Percentiles rank a stretch among this genome's conserved stretches.
These are phyloP conservation scores for Ranitomeya variabilis DNA, from an alignment of 2,113 vertebrate genomes.

Conservation along the genomic window DNA sequence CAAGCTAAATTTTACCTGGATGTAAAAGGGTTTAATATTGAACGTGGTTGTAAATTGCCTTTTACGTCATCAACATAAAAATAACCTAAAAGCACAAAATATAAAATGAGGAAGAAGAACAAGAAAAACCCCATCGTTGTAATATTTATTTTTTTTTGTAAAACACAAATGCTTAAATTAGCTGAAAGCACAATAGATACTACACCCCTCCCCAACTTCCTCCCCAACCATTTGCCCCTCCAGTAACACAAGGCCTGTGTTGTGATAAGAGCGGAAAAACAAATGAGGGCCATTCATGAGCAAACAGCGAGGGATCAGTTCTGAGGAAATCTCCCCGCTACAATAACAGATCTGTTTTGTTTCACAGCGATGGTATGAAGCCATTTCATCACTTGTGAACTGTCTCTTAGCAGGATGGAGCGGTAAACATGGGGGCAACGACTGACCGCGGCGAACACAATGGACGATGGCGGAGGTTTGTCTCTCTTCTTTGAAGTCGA, in stretches of 20 bases:
- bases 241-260: conserved; percentile 44
- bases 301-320: conserved; percentile 42
- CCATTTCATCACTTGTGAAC: conserved; percentile 20
- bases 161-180: not conserved
- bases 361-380: conserved; percentile 25
- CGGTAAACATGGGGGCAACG: not conserved
- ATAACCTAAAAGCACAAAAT: not conserved
- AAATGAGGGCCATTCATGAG: conserved; percentile 44
- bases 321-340: conserved; percentile 47
- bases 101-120: not conserved
- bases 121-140: not conserved
- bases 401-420: not conserved
- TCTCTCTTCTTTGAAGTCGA: not conserved
- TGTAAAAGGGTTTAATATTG: not conserved
- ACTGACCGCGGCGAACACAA: not conserved
- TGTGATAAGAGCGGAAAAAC: conserved; percentile 48
- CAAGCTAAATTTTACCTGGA: too few relatives aligned
- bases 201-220: conserved; percentile 9
- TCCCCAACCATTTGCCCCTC: conserved; percentile 22
- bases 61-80: not conserved
- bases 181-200: conserved; percentile 19
- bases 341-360: conserved; percentile 41
- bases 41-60: not conserved
- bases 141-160: not conserved
- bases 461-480: not conserved